phyloP scores from a whole-genome alignment of 2,797 vertebrate genomes.

The Thripadectes ignobilis region DNA sequence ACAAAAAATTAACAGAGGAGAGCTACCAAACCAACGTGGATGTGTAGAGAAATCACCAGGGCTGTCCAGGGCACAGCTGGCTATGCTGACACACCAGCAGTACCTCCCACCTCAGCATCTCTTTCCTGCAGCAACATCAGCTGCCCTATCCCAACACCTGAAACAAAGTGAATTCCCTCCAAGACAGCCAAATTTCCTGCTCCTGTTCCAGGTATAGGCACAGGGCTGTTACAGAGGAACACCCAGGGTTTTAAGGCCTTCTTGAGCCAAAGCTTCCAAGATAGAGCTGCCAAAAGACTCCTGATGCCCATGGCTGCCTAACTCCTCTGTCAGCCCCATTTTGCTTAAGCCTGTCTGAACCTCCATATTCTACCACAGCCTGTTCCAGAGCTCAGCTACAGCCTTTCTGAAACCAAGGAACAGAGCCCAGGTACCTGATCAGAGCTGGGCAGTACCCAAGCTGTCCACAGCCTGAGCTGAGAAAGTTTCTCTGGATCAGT shows the following conservation, averaged over 20 bases:
- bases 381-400: not conserved
- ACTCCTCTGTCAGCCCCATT: not conserved
- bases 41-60: not conserved
- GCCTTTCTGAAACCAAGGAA: not conserved
- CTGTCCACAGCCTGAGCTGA: not conserved
- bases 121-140: not conserved
- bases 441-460: not conserved
- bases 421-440: not conserved
- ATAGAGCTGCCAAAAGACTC: not conserved
- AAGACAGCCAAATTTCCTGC: not conserved
- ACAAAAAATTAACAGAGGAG: not conserved
- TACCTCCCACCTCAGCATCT: not conserved
- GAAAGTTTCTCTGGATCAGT: not conserved
- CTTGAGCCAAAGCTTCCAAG: not conserved
- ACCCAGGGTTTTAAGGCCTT: not conserved
- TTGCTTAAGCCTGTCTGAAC: not conserved
- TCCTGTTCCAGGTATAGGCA: not conserved
- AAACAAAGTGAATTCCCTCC: not conserved
- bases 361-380: too few relatives aligned
- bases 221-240: not conserved
- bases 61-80: not conserved
- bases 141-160: not conserved
- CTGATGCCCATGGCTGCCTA: fast-evolving
- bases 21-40: not conserved
- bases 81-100: not conserved